phyloP scores from a whole-genome alignment of 2,113 vertebrate genomes.

The Strix aluco region DNA sequence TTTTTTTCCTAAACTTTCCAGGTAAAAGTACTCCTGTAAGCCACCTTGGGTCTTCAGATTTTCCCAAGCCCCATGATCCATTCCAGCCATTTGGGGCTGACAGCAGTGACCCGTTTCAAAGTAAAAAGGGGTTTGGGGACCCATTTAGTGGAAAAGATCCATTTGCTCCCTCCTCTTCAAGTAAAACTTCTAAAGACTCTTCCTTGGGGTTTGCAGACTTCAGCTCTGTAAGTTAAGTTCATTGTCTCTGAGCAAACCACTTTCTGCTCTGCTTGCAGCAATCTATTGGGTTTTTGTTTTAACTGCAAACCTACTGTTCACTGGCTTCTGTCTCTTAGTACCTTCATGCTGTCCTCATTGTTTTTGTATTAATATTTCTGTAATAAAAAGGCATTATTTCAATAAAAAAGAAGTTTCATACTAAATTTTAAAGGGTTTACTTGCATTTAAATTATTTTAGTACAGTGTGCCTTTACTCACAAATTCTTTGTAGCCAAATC shows the following conservation, averaged over 20 bases:
- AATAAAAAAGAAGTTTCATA: constrained; percentile 71
- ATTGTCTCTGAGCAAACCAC: constrained; percentile 74
- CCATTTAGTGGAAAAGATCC: constrained; percentile 98
- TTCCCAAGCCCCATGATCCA: constrained; percentile 88
- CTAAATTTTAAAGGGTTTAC: constrained; percentile 39
- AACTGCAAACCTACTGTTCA: constrained; percentile 38
- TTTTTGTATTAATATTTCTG: constrained; percentile 71
- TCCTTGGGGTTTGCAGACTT: constrained; percentile 90
- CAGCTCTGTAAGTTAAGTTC: constrained; percentile 94
- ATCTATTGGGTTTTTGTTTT: constrained; percentile 52
- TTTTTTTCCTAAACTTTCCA: constrained; percentile 73
- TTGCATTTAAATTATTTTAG: constrained; percentile 56
- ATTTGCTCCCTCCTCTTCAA: constrained; percentile 89
- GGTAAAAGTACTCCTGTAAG: constrained; percentile 95
- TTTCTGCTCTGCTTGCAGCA: constrained; percentile 69
- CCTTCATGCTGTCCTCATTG: constrained; percentile 53
- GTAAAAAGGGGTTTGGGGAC: constrained; percentile 91
- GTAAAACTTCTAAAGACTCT: constrained; percentile 89
- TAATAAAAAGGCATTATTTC: constrained; percentile 70
- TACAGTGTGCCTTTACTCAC: constrained; percentile 24
- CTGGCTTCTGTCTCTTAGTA: constrained; percentile 42
- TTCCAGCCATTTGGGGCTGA: constrained; percentile 93
- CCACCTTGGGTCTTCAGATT: constrained; percentile 82
- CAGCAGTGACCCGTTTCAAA: constrained; percentile 89
- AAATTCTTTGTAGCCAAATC: neutral